Evolutionary conservation across 2,888 invertebrate species (phyloP).

Genomic region (Augochlorella aurata): DNA sequence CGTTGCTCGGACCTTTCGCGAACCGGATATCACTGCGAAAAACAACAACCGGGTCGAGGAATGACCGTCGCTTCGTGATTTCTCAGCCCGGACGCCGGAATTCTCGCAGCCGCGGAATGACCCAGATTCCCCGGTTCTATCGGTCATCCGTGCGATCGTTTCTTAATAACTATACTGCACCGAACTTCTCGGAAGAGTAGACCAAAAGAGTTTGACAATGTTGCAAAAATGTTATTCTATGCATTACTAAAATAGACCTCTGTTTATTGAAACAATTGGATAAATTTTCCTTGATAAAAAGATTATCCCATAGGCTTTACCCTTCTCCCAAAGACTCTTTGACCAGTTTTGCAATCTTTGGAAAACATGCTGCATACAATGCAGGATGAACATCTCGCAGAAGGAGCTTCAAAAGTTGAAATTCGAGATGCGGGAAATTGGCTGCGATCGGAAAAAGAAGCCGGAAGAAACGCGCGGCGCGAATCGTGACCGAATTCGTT

Average conservation of each 20-base stretch:
- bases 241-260: too few relatives aligned
- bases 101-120: not conserved
- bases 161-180: too few relatives aligned
- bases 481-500: slow-evolving; percentile 18
- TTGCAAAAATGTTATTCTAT: too few relatives aligned
- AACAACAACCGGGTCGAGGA: slow-evolving; percentile 1
- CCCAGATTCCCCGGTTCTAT: not conserved
- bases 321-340: too few relatives aligned
- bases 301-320: too few relatives aligned
- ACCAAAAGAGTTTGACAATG: too few relatives aligned
- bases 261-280: too few relatives aligned
- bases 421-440: not conserved
- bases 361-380: too few relatives aligned
- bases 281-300: too few relatives aligned
- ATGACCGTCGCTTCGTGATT: slow-evolving; percentile 1
- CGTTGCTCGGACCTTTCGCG: slow-evolving; percentile 2
- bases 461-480: not conserved
- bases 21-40: not conserved
- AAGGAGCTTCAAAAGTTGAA: too few relatives aligned
- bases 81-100: not conserved
- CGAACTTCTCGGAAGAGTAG: not conserved
- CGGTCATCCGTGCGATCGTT: not conserved
- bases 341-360: too few relatives aligned
- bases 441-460: not conserved
- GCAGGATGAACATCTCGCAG: too few relatives aligned